phyloP scores from a whole-genome alignment of 1,140 invertebrate species.

The Polyergus mexicanus region DNA sequence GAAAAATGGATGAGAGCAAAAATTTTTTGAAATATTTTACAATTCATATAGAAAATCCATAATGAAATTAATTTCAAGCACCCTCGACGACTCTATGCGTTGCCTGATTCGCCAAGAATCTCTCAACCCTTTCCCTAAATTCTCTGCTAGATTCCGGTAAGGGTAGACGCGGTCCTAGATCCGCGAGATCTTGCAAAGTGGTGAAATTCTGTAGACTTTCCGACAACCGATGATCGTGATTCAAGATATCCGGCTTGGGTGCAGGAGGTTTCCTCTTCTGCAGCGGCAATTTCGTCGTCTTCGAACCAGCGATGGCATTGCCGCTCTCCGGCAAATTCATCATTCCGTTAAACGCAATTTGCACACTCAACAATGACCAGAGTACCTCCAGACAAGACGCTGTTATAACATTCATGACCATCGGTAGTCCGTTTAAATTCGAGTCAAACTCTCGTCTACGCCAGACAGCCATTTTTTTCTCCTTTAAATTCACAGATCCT shows the following conservation, averaged over 20 bases:
- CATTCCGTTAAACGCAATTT: conserved; percentile 89
- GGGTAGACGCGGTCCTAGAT: conserved; percentile 73
- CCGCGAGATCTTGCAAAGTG: conserved; percentile 67
- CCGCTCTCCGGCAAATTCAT: conserved; percentile 86
- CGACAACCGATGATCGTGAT: conserved; percentile 77
- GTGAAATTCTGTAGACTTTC: conserved; percentile 75
- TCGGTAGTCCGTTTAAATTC: conserved; percentile 71
- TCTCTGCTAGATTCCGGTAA: conserved; percentile 79
- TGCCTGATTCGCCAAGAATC: conserved; percentile 80
- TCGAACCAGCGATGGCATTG: conserved; percentile 16
- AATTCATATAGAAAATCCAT: neutral
- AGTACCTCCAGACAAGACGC: conserved; percentile 87
- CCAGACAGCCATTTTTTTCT: conserved; percentile 38
- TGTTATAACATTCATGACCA: conserved; percentile 88
- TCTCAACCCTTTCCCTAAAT: conserved; percentile 80
- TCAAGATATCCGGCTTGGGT: conserved; percentile 77
- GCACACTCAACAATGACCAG: conserved; percentile 88
- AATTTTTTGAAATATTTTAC: neutral
- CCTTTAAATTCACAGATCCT: conserved; percentile 22
- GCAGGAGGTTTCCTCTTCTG: conserved; percentile 65
- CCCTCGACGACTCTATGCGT: conserved; percentile 73
- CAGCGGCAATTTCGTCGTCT: neutral
- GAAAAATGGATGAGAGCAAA: neutral
- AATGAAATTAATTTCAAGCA: conserved; percentile 1
- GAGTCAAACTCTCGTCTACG: neutral